A percentile compares a stretch with the other conserved stretches of the same genome.
phyloP scores from a whole-genome alignment of 2,797 vertebrate species.

The Masticophis lateralis region DNA sequence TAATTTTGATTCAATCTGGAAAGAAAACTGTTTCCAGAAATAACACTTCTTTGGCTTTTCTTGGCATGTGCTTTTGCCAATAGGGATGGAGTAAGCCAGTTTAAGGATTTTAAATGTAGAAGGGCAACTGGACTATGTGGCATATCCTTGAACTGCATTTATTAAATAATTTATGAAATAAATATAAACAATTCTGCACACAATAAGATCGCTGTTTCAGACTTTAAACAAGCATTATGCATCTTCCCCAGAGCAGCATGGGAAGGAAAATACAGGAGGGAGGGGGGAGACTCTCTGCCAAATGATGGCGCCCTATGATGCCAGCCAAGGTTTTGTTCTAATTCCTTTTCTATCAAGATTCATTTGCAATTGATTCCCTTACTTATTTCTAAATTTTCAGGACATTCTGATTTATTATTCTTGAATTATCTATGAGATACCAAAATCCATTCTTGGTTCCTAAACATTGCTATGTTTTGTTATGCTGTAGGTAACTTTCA shows the following conservation, averaged over 20 bases:
- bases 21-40: background rate
- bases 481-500: background rate
- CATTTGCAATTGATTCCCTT: background rate
- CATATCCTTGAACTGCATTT: background rate
- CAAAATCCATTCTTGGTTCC: background rate
- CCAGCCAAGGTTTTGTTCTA: background rate
- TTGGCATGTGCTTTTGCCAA: background rate
- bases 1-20: background rate
- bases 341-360: background rate
- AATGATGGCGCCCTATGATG: background rate
- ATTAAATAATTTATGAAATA: background rate
- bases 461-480: background rate
- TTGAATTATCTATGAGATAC: background rate
- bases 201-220: background rate
- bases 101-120: background rate
- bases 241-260: background rate
- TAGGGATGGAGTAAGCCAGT: background rate
- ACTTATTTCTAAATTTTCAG: background rate
- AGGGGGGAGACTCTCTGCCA: accelerated
- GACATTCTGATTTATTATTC: background rate
- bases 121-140: background rate
- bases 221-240: background rate
- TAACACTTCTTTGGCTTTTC: background rate
- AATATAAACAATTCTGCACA: background rate
- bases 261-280: background rate